Evolutionary conservation across 2,797 vertebrate species (phyloP).

Genomic region (Alosa sapidissima): DNA sequence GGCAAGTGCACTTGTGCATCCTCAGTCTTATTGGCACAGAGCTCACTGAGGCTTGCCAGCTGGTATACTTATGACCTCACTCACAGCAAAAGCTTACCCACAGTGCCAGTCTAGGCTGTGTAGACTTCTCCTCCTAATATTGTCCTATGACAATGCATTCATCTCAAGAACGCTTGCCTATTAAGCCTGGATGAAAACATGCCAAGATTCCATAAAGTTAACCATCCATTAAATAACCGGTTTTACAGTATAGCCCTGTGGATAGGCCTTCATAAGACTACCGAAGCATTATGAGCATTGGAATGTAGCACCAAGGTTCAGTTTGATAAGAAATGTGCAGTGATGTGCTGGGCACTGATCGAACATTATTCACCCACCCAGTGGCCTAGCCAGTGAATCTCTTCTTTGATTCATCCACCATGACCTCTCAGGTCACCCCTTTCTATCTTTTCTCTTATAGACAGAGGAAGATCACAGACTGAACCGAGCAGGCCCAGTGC

Average conservation of each 20-base stretch:
- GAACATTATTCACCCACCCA: neutral
- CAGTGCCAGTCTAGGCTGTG: too few relatives aligned
- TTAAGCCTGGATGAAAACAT: too few relatives aligned
- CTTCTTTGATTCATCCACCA: neutral
- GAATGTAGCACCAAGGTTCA: neutral
- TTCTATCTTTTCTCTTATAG: slow-evolving; percentile 60
- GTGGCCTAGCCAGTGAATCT: neutral
- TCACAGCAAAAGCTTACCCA: too few relatives aligned
- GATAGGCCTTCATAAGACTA: neutral
- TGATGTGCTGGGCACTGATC: neutral
- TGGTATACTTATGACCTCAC: too few relatives aligned
- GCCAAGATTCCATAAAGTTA: neutral
- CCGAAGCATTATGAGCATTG: neutral
- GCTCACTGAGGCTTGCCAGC: too few relatives aligned
- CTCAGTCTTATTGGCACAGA: neutral
- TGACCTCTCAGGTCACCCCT: neutral
- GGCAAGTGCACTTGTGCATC: neutral
- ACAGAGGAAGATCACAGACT: slow-evolving; percentile 87
- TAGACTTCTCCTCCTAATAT: too few relatives aligned
- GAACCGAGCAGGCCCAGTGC: slow-evolving; percentile 83
- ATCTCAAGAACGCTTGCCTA: too few relatives aligned
- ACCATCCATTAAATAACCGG: neutral
- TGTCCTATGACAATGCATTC: too few relatives aligned
- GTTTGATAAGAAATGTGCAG: neutral
- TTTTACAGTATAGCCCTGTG: neutral